phyloP scores from a whole-genome alignment of 2,888 invertebrate genomes.

The Cryptocephalus primarius region DNA sequence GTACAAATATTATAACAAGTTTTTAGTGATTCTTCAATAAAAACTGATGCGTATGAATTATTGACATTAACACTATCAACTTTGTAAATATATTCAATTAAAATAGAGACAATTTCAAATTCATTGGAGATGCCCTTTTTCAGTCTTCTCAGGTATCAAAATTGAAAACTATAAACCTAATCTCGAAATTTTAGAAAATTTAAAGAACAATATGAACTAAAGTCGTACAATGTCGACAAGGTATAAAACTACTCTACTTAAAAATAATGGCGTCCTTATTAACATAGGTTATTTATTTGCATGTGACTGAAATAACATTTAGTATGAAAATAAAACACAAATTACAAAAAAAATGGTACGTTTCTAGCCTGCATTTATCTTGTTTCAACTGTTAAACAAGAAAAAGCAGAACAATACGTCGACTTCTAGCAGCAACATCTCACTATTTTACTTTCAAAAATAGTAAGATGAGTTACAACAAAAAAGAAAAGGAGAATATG shows the following conservation, averaged over 20 bases:
- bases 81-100: too few relatives aligned
- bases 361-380: slow-evolving; percentile 9
- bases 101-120: too few relatives aligned
- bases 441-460: slow-evolving; percentile 11
- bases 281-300: slow-evolving; percentile 14
- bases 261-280: slow-evolving; percentile 4
- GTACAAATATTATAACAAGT: too few relatives aligned
- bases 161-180: too few relatives aligned
- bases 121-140: too few relatives aligned
- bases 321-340: slow-evolving; percentile 9
- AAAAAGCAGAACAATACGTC: slow-evolving; percentile 1
- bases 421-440: slow-evolving; percentile 9
- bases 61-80: too few relatives aligned
- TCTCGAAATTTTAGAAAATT: too few relatives aligned
- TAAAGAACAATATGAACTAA: too few relatives aligned
- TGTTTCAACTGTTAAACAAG: slow-evolving; percentile 5
- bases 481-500: slow-evolving; percentile 1
- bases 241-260: slow-evolving; percentile 5
- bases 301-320: slow-evolving; percentile 12
- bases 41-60: too few relatives aligned
- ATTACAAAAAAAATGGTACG: not conserved
- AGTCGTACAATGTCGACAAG: too few relatives aligned
- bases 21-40: too few relatives aligned
- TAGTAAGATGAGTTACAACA: slow-evolving; percentile 10
- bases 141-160: too few relatives aligned